Evolutionary conservation across 2,113 vertebrate species (phyloP).

Genomic region (Carlito syrichta): DNA sequence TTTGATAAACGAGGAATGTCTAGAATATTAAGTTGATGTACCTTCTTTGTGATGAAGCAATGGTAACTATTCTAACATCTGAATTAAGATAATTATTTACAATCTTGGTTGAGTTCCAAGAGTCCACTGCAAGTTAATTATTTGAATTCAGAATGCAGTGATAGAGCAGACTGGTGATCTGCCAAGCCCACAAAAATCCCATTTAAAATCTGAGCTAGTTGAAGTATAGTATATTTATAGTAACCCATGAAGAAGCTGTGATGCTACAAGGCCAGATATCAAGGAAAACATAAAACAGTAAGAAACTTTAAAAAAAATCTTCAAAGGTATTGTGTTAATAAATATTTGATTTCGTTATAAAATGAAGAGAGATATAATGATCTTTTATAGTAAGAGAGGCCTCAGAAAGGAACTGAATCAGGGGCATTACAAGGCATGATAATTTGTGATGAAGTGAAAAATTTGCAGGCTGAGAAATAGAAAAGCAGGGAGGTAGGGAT

Average conservation of each 20-base stretch:
- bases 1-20: not conserved
- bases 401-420: not conserved
- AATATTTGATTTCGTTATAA: not conserved
- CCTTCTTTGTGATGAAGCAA: not conserved
- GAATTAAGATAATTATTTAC: not conserved
- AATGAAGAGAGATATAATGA: not conserved
- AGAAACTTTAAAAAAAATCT: not conserved
- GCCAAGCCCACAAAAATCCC: not conserved
- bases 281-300: not conserved
- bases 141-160: not conserved
- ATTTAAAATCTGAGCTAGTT: not conserved
- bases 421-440: not conserved
- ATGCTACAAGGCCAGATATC: not conserved
- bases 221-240: not conserved
- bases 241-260: not conserved
- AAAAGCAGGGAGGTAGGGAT: not conserved
- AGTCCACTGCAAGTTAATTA: not conserved
- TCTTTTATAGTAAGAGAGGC: not conserved
- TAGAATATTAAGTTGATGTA: not conserved
- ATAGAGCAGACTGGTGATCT: not conserved
- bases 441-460: not conserved
- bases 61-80: not conserved
- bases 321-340: not conserved
- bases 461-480: not conserved
- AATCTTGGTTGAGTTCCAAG: not conserved